A percentile compares a stretch with the other conserved stretches of the same genome.
Evolutionary conservation across 2,888 invertebrate species (phyloP).

Genomic region (Eretmocerus hayati): DNA sequence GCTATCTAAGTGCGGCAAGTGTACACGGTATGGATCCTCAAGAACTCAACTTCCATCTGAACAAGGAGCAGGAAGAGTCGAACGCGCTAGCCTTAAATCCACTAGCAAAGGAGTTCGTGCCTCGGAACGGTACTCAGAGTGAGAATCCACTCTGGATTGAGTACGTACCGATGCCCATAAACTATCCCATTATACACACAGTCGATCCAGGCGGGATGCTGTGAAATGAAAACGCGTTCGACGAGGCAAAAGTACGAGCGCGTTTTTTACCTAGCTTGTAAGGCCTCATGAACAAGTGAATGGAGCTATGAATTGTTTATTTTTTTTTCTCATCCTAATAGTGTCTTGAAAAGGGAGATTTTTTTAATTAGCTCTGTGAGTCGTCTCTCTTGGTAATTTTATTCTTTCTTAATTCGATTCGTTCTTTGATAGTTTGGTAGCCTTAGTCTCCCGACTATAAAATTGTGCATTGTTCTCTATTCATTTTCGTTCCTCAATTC

Average conservation of each 20-base stretch:
- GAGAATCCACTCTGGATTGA: slow-evolving; percentile 26
- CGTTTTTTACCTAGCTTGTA: slow-evolving; percentile 20
- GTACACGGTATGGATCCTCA: slow-evolving; percentile 30
- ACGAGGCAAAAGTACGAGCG: slow-evolving; percentile 6
- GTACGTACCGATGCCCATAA: slow-evolving; percentile 29
- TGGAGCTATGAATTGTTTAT: too few relatives aligned
- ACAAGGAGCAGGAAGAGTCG: slow-evolving; percentile 13
- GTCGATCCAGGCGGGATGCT: slow-evolving; percentile 7
- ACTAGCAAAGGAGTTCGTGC: slow-evolving; percentile 72
- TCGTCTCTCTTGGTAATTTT: too few relatives aligned
- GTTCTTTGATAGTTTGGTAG: too few relatives aligned
- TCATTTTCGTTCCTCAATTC: too few relatives aligned
- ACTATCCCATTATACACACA: slow-evolving; percentile 25
- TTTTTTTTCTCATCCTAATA: too few relatives aligned
- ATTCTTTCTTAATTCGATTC: too few relatives aligned
- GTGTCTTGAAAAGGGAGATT: too few relatives aligned
- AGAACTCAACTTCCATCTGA: slow-evolving; percentile 21
- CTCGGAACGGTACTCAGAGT: slow-evolving; percentile 47
- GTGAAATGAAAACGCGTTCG: not conserved
- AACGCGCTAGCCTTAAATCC: slow-evolving; percentile 59
- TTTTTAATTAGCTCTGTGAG: too few relatives aligned
- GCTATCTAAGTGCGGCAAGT: slow-evolving; percentile 55
- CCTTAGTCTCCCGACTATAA: too few relatives aligned
- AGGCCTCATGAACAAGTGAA: not conserved
- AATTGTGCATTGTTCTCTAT: too few relatives aligned